Evolutionary conservation across 2,888 invertebrate species (phyloP).

Genomic region (Drosophila macrothrix): DNA sequence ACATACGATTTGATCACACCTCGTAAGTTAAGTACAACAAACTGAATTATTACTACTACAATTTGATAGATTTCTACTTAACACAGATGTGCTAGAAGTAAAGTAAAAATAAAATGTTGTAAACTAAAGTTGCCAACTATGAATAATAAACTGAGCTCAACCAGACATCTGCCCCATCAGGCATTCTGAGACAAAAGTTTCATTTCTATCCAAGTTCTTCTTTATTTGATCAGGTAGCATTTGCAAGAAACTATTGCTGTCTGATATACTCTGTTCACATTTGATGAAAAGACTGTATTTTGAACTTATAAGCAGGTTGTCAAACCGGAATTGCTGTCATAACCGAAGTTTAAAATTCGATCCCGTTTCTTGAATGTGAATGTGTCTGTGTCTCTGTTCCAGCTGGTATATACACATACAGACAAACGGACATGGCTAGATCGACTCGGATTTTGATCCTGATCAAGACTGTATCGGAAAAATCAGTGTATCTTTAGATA

Average conservation of each 20-base stretch:
- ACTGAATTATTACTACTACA: neutral
- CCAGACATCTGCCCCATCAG: no score
- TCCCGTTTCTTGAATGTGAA: neutral
- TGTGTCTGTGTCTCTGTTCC: neutral
- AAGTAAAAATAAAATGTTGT: neutral
- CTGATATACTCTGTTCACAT: neutral
- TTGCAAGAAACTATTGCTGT: constrained; percentile 16
- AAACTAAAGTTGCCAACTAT: neutral
- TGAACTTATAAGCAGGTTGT: neutral
- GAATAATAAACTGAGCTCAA: no score
- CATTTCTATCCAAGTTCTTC: neutral
- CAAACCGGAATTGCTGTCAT: neutral
- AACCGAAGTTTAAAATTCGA: neutral
- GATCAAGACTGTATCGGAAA: neutral
- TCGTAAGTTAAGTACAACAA: neutral
- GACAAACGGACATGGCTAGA: neutral
- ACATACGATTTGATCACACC: neutral
- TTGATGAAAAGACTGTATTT: neutral
- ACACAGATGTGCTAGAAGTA: no score
- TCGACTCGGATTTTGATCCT: neutral
- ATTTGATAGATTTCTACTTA: no score
- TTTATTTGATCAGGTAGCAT: neutral
- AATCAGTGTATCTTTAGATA: neutral
- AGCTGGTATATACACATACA: neutral
- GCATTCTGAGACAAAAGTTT: neutral